Percentiles rank a stretch among this genome's conserved stretches.
phyloP scores from a whole-genome alignment of 2,113 vertebrate genomes.

The Toxostoma redivivum region DNA sequence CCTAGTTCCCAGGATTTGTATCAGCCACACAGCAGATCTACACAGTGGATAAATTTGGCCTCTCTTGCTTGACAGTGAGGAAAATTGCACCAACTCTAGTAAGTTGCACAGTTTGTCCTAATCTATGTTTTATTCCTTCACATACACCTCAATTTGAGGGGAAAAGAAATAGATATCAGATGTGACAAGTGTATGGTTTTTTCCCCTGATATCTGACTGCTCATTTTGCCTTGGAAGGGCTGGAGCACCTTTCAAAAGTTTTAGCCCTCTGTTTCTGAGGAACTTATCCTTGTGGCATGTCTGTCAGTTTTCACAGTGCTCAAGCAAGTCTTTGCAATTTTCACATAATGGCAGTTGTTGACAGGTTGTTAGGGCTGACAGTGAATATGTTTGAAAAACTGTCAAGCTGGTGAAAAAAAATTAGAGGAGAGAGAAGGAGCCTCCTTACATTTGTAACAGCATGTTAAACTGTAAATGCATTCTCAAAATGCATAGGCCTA shows the following conservation, averaged over 20 bases:
- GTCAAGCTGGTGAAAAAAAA: constrained; percentile 86
- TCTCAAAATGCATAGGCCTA: constrained; percentile 57
- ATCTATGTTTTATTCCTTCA: constrained; percentile 73
- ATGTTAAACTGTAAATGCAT: constrained; percentile 69
- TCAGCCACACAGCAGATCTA: background rate
- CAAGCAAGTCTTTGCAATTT: constrained; percentile 79
- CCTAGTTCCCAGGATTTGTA: background rate
- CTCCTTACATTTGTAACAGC: constrained; percentile 76
- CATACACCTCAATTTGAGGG: constrained; percentile 72
- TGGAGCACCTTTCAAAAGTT: constrained; percentile 86
- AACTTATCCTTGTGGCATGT: constrained; percentile 90
- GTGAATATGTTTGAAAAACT: constrained; percentile 93
- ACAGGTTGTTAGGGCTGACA: constrained; percentile 89
- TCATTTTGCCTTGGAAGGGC: constrained; percentile 85
- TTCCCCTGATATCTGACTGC: constrained; percentile 83
- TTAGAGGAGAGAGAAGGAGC: constrained; percentile 72
- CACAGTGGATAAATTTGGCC: background rate
- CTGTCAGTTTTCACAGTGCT: constrained; percentile 90
- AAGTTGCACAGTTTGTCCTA: constrained; percentile 52
- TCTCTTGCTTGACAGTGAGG: constrained; percentile 23
- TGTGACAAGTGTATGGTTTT: constrained; percentile 78
- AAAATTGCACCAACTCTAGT: constrained; percentile 44
- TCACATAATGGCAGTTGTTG: constrained; percentile 85
- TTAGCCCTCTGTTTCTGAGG: constrained; percentile 80
- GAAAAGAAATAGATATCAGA: constrained; percentile 81